Evolutionary conservation across 1,140 invertebrate species (phyloP), one percentile per base, ranked within the genome.

Genomic region (Sinella curviseta): DNA sequence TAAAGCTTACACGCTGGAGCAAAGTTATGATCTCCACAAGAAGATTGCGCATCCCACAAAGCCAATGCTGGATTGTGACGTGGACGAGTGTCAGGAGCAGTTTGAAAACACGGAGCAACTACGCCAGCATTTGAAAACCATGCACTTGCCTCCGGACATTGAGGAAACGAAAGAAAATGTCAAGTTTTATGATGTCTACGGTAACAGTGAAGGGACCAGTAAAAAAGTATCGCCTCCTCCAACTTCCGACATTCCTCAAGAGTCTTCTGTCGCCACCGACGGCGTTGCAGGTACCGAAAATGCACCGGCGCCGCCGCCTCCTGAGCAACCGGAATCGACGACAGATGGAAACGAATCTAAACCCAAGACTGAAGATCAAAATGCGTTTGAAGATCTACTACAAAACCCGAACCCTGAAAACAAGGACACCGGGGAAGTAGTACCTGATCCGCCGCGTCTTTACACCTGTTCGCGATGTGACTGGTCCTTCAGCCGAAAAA

Each of bases 21-120:
- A 70, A 70, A 14, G 26, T 4, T 70, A 12, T 30, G 65, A 70
- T 33, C 3, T 70, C n/a, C 65, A 70, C 31, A 31, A n/a, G 28
- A 70, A 70, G 31, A 33, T 70, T 33, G 65, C 65, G 24, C 65
- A 70, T 70, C 65, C 65, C 12, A 31, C 65, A 31, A 70, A 70
- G 31, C 26, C 8, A 30, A 70, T 17, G 31, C 8, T 70, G 2
- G 8, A 8, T 14, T 70, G 65, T 70, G 65, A 70, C n/a, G 65
- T 17, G 24, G 65, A 70, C 26, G 26, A 70, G 8, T 70, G 65
- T 33, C 8, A 8, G 8, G 65, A 70, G 31, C 26, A 70, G 31
- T 70, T 70, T 33, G 65, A 70, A 4, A 33, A 3, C 2, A 33
- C 26, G 12, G 65, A 70, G 8, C 30, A 31, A 33, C 30, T 70